Conservation (phyloP, 2,797 vertebrate genomes). For the Chelon labrosus region DNA sequence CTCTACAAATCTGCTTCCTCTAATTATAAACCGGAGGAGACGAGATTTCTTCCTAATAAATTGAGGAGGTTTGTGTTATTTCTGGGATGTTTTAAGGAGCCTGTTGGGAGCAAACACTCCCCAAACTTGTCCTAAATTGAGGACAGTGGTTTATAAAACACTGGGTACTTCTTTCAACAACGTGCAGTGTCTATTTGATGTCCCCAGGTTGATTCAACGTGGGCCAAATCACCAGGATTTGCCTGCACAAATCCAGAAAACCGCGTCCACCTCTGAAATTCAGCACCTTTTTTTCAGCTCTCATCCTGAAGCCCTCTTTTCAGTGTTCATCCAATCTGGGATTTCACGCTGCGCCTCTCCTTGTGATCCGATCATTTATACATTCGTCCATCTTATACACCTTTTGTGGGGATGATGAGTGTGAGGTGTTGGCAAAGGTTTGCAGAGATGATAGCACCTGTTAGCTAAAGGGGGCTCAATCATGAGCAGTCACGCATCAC, state of each 20-base stretch:
- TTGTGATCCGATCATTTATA: constrained; percentile 68
- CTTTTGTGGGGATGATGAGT: constrained; percentile 31
- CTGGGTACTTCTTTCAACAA: constrained; percentile 67
- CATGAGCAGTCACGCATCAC: constrained; percentile 69
- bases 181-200: constrained; percentile 38
- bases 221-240: constrained; percentile 37
- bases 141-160: constrained; percentile 65
- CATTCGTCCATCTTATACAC: constrained; percentile 68
- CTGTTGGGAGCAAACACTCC: constrained; percentile 62
- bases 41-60: constrained; percentile 64
- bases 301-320: constrained; percentile 40
- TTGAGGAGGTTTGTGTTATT: constrained; percentile 63
- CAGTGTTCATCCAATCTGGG: constrained; percentile 52
- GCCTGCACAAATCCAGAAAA: constrained; percentile 39
- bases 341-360: constrained; percentile 56
- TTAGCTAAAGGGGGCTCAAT: constrained; percentile 74
- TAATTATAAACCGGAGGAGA: constrained; percentile 63
- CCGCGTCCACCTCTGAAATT: constrained; percentile 12
- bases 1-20: neutral
- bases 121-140: constrained; percentile 62
- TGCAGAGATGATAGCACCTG: constrained; percentile 70
- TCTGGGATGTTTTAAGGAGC: constrained; percentile 61
- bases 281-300: constrained; percentile 24
- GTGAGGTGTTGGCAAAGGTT: constrained; percentile 37
- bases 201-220: constrained; percentile 33